Evolutionary conservation across 2,113 vertebrate genomes (phyloP).

Genomic region (Uria lomvia): DNA sequence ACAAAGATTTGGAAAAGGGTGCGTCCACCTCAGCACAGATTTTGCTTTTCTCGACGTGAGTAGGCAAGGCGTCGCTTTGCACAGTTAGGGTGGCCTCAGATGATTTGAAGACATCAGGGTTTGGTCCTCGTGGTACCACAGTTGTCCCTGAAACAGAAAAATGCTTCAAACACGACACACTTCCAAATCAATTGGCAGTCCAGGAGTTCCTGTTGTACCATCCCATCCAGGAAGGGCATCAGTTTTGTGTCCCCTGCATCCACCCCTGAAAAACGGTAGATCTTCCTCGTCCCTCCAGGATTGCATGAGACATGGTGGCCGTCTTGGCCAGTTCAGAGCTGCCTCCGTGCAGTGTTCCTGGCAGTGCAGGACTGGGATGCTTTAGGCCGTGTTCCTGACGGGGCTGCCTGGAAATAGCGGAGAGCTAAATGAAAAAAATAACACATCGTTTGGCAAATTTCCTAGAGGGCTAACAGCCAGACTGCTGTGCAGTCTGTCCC

Average conservation of each 20-base stretch:
- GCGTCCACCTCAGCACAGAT: not conserved
- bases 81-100: not conserved
- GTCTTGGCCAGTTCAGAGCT: not conserved
- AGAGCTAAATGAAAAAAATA: not conserved
- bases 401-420: not conserved
- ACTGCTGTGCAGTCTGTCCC: not conserved
- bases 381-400: not conserved
- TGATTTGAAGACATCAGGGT: not conserved
- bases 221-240: not conserved
- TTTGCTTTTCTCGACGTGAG: accelerated
- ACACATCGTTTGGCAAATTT: not conserved
- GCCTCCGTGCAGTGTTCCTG: not conserved
- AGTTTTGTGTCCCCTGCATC: not conserved
- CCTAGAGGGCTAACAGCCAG: not conserved
- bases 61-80: not conserved
- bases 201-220: not conserved
- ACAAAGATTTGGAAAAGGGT: not conserved
- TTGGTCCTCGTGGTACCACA: not conserved
- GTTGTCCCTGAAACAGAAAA: not conserved
- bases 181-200: not conserved
- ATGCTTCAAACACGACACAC: not conserved
- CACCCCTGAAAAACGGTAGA: not conserved
- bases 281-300: not conserved
- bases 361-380: not conserved
- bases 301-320: not conserved